These are phyloP conservation scores for Protula sp. DNA, from an alignment of 2,888 invertebrate species.

Conservation along the genomic window DNA sequence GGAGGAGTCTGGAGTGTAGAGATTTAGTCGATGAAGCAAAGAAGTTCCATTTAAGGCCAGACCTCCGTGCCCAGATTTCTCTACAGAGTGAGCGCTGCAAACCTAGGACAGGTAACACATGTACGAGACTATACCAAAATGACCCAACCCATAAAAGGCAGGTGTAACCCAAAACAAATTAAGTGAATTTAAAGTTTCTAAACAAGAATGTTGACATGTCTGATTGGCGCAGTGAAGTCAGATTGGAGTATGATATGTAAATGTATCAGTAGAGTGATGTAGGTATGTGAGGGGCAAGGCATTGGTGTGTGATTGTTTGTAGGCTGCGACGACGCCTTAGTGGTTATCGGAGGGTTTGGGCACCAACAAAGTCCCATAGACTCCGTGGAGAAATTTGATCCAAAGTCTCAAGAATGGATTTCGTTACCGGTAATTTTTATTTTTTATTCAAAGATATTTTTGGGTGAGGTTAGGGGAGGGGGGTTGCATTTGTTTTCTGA, in stretches of 20 bases:
- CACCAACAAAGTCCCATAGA: conserved; percentile 50
- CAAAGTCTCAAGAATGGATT: conserved; percentile 42
- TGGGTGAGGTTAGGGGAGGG: too few relatives aligned
- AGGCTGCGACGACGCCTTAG: conserved; percentile 43
- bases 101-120: conserved; percentile 34
- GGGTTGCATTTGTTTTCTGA: too few relatives aligned
- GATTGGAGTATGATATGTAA: too few relatives aligned
- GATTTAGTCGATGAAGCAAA: conserved; percentile 51
- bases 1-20: conserved; percentile 41
- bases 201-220: too few relatives aligned
- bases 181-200: too few relatives aligned
- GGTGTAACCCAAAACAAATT: too few relatives aligned
- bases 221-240: too few relatives aligned
- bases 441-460: too few relatives aligned
- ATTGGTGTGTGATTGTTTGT: too few relatives aligned
- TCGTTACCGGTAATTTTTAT: background rate
- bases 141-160: background rate
- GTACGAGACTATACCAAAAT: background rate
- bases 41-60: conserved; percentile 47
- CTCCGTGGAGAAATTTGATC: conserved; percentile 47
- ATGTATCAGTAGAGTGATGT: too few relatives aligned
- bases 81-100: conserved; percentile 35
- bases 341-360: conserved; percentile 51
- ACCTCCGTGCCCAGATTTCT: conserved; percentile 38
- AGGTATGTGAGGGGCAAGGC: too few relatives aligned